A percentile compares a stretch with the other conserved stretches of the same genome.
phyloP scores from a whole-genome alignment of 2,797 vertebrate species.

The Aphelocoma californica region DNA sequence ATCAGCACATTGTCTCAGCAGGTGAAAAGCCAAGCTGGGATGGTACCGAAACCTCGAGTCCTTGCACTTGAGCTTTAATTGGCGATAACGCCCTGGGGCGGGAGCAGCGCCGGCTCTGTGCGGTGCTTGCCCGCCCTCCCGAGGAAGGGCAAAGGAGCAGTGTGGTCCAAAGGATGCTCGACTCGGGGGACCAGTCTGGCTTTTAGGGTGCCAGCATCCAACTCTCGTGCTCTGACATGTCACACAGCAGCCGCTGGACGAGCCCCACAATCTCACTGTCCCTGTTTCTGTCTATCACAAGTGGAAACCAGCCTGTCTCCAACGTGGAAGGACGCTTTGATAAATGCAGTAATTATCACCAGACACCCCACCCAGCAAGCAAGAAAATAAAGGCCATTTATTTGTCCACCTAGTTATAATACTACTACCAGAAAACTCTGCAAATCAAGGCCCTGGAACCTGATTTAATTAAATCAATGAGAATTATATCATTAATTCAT shows the following conservation, averaged over 20 bases:
- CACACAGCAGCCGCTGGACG: neutral
- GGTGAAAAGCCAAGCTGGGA: neutral
- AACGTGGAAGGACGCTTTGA: neutral
- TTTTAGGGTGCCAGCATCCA: neutral
- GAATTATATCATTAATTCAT: neutral
- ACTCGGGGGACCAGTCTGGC: neutral
- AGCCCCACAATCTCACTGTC: neutral
- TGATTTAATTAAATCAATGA: neutral
- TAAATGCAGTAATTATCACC: neutral
- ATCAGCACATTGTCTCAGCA: neutral
- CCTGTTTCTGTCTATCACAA: neutral
- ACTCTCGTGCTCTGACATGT: neutral
- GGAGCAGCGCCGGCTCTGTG: neutral
- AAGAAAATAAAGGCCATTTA: neutral
- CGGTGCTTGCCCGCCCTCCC: neutral
- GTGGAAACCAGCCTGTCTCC: neutral
- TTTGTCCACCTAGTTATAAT: neutral
- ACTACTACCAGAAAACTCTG: neutral
- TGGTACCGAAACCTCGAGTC: rapidly evolving
- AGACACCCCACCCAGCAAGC: neutral
- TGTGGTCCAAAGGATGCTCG: neutral
- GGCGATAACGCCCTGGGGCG: neutral
- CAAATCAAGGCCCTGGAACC: neutral
- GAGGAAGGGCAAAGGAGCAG: neutral
- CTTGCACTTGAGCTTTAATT: rapidly evolving